Conservation (phyloP, 2,888 invertebrate species). For the Trichogramma dendrolimi region DNA sequence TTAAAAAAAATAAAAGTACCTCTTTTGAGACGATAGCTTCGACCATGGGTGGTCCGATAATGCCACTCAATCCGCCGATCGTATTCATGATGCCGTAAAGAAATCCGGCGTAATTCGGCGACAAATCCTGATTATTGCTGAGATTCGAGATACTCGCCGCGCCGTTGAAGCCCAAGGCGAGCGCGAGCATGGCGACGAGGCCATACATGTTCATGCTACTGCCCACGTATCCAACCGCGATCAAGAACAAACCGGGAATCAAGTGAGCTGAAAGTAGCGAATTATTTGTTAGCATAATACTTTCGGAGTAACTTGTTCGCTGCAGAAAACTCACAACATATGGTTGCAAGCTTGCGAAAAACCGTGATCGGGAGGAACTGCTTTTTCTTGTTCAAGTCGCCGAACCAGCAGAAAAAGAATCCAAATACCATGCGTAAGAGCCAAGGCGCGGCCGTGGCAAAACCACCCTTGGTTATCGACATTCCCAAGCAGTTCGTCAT, state of each 20-base stretch:
- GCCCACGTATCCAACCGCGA: constrained; percentile 43
- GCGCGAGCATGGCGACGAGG: constrained; percentile 40
- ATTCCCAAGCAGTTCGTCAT: constrained; percentile 70
- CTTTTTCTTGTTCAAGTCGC: constrained; percentile 60
- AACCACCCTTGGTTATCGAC: constrained; percentile 66
- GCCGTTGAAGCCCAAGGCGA: constrained; percentile 46
- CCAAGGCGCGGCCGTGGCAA: constrained; percentile 68
- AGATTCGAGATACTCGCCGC: constrained; percentile 54
- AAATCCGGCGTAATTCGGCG: constrained; percentile 71
- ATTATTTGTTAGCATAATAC: background rate
- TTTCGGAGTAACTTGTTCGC: background rate
- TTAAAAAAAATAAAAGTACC: constrained; percentile 18
- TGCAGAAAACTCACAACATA: constrained; percentile 40
- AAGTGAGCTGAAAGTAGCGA: constrained; percentile 55
- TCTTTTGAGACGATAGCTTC: constrained; percentile 58
- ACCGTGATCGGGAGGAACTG: constrained; percentile 51
- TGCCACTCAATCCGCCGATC: constrained; percentile 66
- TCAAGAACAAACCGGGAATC: constrained; percentile 57
- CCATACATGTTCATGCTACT: constrained; percentile 32
- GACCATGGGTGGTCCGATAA: constrained; percentile 67
- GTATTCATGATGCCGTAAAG: constrained; percentile 72
- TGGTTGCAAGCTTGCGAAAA: constrained; percentile 40
- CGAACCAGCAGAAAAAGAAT: constrained; percentile 67
- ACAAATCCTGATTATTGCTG: constrained; percentile 62
- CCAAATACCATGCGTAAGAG: constrained; percentile 66